phyloP scores from a whole-genome alignment of 1,140 invertebrate species.

The Trichonephila inaurata region DNA sequence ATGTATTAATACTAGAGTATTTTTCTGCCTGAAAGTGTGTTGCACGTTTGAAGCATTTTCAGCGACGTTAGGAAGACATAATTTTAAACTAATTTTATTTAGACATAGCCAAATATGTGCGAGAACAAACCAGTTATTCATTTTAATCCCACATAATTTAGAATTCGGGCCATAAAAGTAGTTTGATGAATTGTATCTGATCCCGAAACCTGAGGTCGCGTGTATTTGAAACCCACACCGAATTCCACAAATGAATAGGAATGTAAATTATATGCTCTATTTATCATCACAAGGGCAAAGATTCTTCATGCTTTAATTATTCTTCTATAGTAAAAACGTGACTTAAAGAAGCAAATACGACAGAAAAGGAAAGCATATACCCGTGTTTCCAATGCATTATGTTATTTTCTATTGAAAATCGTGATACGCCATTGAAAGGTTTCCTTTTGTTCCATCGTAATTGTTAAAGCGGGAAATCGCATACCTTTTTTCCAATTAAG shows the following conservation, averaged over 20 bases:
- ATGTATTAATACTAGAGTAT: no score
- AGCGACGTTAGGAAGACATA: no score
- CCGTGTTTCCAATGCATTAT: background rate
- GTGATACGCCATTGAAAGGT: background rate
- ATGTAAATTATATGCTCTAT: constrained; percentile 5
- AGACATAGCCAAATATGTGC: no score
- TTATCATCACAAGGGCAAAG: background rate
- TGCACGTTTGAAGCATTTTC: no score
- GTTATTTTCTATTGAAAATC: background rate
- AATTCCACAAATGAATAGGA: background rate
- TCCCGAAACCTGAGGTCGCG: no score
- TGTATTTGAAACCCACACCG: background rate
- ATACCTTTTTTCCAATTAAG: background rate
- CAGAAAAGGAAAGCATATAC: background rate
- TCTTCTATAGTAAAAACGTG: background rate
- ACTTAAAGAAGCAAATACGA: background rate
- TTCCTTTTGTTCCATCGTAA: background rate
- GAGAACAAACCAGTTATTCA: no score
- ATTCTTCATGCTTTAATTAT: background rate
- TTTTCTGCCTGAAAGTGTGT: no score
- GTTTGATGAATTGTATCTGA: no score
- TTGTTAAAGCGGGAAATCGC: background rate
- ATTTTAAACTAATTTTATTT: no score
- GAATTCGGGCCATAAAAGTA: no score
- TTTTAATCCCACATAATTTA: no score